Evolutionary conservation across 2,888 invertebrate genomes (phyloP).

Genomic region (Tipula unca): DNA sequence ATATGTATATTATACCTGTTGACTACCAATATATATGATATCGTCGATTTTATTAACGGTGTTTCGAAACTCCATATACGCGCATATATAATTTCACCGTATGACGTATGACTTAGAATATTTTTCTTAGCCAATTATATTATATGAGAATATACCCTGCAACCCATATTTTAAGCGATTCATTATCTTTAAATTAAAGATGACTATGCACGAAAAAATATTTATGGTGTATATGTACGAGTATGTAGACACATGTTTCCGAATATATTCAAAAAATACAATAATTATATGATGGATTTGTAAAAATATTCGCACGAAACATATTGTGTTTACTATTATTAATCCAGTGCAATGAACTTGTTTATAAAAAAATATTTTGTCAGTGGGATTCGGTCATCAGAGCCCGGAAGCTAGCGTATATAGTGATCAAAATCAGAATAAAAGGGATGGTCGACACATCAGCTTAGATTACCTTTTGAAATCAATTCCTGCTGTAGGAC

Average conservation of each 20-base stretch:
- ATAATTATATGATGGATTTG: background rate
- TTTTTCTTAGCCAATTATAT: background rate
- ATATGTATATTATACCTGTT: background rate
- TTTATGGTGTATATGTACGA: background rate
- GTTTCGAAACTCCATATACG: background rate
- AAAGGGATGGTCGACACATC: no score
- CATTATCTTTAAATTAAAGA: background rate
- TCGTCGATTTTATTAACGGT: background rate
- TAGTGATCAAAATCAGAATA: no score
- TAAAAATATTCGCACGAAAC: background rate
- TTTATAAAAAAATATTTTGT: no score
- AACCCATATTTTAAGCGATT: background rate
- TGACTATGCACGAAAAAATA: background rate
- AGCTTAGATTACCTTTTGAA: no score
- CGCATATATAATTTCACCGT: background rate
- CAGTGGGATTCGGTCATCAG: background rate
- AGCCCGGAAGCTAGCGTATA: background rate
- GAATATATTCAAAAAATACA: background rate
- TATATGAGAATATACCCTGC: background rate
- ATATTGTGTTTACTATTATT: background rate
- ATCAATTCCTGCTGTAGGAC: no score
- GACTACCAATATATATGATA: background rate
- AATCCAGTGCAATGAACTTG: background rate
- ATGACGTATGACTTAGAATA: constrained; percentile 3
- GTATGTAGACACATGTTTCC: background rate